Percentiles rank a stretch among this genome's conserved stretches.
phyloP scores from a whole-genome alignment of 2,113 vertebrate species.

The Stomatorhinus ivindoensis region DNA sequence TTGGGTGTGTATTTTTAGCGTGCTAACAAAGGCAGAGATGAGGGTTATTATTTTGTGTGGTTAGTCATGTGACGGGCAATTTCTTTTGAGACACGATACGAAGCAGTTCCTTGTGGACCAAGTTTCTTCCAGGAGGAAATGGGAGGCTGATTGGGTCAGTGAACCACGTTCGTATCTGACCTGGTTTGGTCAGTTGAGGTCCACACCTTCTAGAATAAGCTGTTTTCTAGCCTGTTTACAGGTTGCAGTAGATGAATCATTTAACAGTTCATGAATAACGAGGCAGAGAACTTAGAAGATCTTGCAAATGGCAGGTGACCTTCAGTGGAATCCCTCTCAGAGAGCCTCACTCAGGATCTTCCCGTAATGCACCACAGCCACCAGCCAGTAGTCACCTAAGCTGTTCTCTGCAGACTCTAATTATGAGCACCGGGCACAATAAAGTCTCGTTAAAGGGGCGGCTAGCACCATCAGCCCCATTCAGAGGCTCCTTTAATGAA shows the following conservation, averaged over 20 bases:
- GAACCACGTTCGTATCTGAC: not conserved
- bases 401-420: constrained; percentile 49
- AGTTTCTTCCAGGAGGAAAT: not conserved
- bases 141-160: not conserved
- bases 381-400: constrained; percentile 5
- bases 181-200: not conserved
- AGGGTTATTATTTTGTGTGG: not conserved
- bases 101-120: not conserved
- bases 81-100: not conserved
- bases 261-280: not conserved
- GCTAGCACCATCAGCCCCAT: constrained; percentile 53
- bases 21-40: not conserved
- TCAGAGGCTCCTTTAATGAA: constrained; percentile 73
- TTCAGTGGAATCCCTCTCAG: not conserved
- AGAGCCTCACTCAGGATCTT: not conserved
- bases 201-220: not conserved
- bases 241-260: not conserved
- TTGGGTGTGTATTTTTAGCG: constrained; percentile 6
- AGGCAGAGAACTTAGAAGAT: not conserved
- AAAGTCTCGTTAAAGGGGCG: constrained; percentile 50
- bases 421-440: constrained; percentile 56
- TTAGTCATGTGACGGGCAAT: constrained; percentile 1
- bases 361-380: constrained; percentile 21
- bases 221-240: not conserved
- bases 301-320: not conserved